A percentile compares a stretch with the other conserved stretches of the same genome.
Conservation (phyloP, 2,888 invertebrate genomes). For the Eumerus sabulonum region DNA sequence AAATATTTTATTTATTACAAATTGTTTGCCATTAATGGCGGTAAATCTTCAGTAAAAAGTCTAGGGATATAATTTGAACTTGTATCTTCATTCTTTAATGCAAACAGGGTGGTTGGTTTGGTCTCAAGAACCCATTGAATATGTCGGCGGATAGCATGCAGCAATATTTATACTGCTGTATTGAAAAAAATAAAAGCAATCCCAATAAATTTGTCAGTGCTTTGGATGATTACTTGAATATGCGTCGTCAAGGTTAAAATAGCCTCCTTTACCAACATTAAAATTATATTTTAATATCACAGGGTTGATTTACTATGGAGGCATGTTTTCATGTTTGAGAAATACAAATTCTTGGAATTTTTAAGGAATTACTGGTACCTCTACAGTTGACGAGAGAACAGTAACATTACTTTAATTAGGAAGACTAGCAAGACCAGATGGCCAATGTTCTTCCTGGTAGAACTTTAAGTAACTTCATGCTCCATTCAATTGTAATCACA, state of each 20-base stretch:
- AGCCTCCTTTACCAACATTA: slow-evolving; percentile 61
- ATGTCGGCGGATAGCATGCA: too few species aligned
- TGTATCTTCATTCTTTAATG: slow-evolving; percentile 66
- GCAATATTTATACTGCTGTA: slow-evolving; percentile 21
- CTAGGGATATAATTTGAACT: slow-evolving; percentile 60
- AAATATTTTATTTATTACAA: slow-evolving; percentile 69
- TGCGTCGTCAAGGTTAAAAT: slow-evolving; percentile 68
- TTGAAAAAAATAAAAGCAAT: slow-evolving; percentile 66
- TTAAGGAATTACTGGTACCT: too few species aligned
- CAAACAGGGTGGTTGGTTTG: slow-evolving; percentile 61
- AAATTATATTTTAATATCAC: slow-evolving; percentile 66
- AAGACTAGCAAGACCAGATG: slow-evolving; percentile 43
- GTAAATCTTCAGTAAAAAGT: slow-evolving; percentile 51
- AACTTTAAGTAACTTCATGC: slow-evolving; percentile 45
- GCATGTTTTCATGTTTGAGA: slow-evolving; percentile 8
- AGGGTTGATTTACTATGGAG: slow-evolving; percentile 50
- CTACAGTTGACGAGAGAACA: slow-evolving; percentile 14
- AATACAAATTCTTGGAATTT: slow-evolving; percentile 42
- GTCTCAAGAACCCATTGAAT: too few species aligned
- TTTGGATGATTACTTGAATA: slow-evolving; percentile 61
- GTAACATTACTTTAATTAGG: slow-evolving; percentile 41
- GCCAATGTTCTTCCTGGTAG: slow-evolving; percentile 8
- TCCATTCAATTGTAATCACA: slow-evolving; percentile 67
- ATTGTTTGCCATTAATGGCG: slow-evolving; percentile 67
- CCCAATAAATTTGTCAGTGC: slow-evolving; percentile 67